Base-by-base conservation (phyloP, 2,113 vertebrate species). In the Hipposideros armiger region DNA sequence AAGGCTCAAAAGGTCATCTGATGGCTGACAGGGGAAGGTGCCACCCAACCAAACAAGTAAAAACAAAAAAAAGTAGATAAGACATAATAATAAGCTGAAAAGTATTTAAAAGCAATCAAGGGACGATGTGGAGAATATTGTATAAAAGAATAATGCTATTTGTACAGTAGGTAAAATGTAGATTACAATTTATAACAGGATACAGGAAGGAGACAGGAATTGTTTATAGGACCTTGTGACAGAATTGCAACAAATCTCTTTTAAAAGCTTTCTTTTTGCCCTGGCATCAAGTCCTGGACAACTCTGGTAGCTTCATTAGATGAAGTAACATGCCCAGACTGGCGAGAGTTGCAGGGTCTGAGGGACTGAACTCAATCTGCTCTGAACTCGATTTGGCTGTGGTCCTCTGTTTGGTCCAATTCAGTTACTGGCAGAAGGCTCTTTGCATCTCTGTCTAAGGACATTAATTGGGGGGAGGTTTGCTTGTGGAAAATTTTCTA, bases 111-210 rank as follows among this genome's bases (percentile, higher is more conserved):
- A 97, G 97, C 95, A 98, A 98, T 98, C 97, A 98, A 89, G 56
- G 72, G 87, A 96, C 96, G 94, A 93, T 96, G 92, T 78, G 83
- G 86, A 90, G 78, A 93, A 84, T 94, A 97, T 92, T 81, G 82
- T 93, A 97, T 97, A 97, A 98, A 98, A 98, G 98, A 98, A 98
- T 98, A 98, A 98, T 98, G 97, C 95, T 94, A 97, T 95, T 96
- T 95, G 95, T 97, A 97, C 87, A 90, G 96, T 98, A 98, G 97
- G 98, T 96, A 97, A 97, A 98, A 97, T 96, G 96, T 92, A 98
- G 98, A 98, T 98, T 98, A 92, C 95, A 96, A 98, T 98, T 98
- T 98, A 98, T 98, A 98, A 99, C 98, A 98, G 98, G 98, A 98
- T 98, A 96, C 98, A 98, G 98, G 98, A 98, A 98, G 98, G 98